Base-by-base conservation (phyloP, 2,888 invertebrate species). In the Liodrosophila aerea region DNA sequence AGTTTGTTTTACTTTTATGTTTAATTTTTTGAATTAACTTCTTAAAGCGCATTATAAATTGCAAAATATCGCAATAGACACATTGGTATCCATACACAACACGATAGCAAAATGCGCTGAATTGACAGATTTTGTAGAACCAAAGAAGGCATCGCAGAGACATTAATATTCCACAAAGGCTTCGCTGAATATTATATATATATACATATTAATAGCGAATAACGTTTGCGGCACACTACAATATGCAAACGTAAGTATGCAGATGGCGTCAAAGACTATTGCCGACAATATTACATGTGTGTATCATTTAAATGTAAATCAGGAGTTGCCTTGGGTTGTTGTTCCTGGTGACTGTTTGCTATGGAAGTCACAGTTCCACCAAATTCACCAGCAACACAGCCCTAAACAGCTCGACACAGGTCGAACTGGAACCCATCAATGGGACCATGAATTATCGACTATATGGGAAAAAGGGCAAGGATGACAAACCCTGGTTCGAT, bases 401-500 rank as follows among this genome's bases (percentile, higher is more conserved):
- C 27, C 60, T 54, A 30, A 37, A 49, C 4, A 77, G 57, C 31
- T 47, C 43, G 5, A 15, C 40, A 12, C 47, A 77, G 31, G 61
- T 84, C 0, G 90, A 90, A 36, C 88, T 93, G 66, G 92, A 92
- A 80, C 87, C 89, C 1, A 92, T 93, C 47, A 91, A 91, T 64
- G 92, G 92, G 11, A 92, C 93, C 0, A 90, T 90, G 4, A 92
- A 92, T 80, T 93, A 89, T 85, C 91, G 91, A 64, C 87, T 93
- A 5, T 86, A 87, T 58, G 88, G 87, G 4, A 92, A 92, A 64
- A 91, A 91, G 30, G 92, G 92, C 61, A 92, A 92, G 75, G 92
- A 91, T 45, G 91, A 92, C 31, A 92, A 92, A 73, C 89, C 89
- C 3, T 93, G 93, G 93, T 91, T 92, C 65, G 92, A 93, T 51